These are phyloP conservation scores for Drosophila persimilis DNA, from an alignment of 1,140 invertebrate genomes.

Conservation along the genomic window DNA sequence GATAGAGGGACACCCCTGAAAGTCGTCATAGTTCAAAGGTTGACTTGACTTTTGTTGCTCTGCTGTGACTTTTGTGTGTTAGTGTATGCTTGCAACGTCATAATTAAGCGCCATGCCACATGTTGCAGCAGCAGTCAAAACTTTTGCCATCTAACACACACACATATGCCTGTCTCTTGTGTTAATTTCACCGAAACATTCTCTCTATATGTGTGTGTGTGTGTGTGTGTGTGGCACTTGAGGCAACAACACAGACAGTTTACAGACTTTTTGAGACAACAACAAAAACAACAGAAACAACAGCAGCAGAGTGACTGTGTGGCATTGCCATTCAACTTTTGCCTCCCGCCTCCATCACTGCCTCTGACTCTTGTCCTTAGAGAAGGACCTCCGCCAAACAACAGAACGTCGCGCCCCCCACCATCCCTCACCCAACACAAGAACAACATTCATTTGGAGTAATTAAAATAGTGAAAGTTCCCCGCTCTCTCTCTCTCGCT, in stretches of 20 bases:
- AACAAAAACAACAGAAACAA: conserved; percentile 18
- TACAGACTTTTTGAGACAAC: conserved; percentile 68
- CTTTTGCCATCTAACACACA: conserved; percentile 35
- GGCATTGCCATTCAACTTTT: conserved; percentile 46
- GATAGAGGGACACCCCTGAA: background rate
- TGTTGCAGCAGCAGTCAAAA: conserved; percentile 67
- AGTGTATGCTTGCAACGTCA: conserved; percentile 45
- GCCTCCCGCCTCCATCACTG: background rate
- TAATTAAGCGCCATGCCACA: conserved; percentile 73
- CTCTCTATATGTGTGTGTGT: conserved; percentile 8
- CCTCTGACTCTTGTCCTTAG: conserved; percentile 1
- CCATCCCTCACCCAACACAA: conserved; percentile 6
- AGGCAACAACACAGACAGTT: conserved; percentile 72
- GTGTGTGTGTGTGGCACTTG: conserved; percentile 45
- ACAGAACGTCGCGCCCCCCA: too few relatives aligned
- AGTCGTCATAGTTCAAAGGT: conserved; percentile 53
- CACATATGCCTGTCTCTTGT: conserved; percentile 25
- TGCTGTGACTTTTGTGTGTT: conserved; percentile 35
- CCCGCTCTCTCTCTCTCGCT: background rate
- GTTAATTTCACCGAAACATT: conserved; percentile 38
- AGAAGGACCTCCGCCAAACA: too few relatives aligned
- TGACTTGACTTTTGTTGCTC: conserved; percentile 62
- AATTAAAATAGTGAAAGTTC: conserved; percentile 78
- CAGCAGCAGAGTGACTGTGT: conserved; percentile 36
- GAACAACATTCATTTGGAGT: conserved; percentile 60